Base-by-base conservation (phyloP, 2,888 invertebrate species). In the Ormyrus labotus region DNA sequence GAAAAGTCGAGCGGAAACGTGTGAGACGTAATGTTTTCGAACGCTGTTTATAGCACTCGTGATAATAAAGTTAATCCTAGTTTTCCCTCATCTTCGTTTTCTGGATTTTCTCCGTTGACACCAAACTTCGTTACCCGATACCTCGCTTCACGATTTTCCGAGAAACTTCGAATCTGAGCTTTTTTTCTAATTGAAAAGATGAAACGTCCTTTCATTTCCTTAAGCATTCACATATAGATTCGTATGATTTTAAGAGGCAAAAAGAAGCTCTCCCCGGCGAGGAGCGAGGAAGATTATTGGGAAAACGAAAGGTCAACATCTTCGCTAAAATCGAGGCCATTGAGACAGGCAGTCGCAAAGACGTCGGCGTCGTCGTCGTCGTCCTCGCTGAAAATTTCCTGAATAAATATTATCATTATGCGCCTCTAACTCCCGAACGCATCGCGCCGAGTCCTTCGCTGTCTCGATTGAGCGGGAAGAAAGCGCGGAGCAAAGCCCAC, bases 361-460 rank as follows among this genome's bases (percentile, higher is more conserved):
- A 34, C 34, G 34, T 34, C 34, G 34, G 34, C 34, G 34, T 34
- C 34, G 34, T 1, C 48, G 19, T 34, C 10, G 60, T 19, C 34
- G 34, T 2, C 13, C 13, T 13, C 11, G 64, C 57, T 45, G 77
- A 55, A 83, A 83, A 84, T 84, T 84, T 85, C 78, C 78, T 82
- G 83, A 84, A 83, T 84, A 85, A 84, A 84, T 83, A 85, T 84
- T 83, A 81, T 79, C 79, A 81, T 69, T 74, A 79, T 75, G 80
- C 82, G 65, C 65, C 72, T 65, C 53, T 70, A 78, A 79, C 72
- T 58, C 71, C 70, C 48, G 47, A 48, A 63, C 58, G 58, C 19
- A n/a, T 51, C 60, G 13, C 47, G 53, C 47, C 53, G 5, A 51
- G 50, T 34, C 34, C 34, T 3, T 34, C 34, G 34, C 34, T 34